Evolutionary conservation across 2,113 vertebrate genomes (phyloP).

Genomic region (Cygnus buccinator): DNA sequence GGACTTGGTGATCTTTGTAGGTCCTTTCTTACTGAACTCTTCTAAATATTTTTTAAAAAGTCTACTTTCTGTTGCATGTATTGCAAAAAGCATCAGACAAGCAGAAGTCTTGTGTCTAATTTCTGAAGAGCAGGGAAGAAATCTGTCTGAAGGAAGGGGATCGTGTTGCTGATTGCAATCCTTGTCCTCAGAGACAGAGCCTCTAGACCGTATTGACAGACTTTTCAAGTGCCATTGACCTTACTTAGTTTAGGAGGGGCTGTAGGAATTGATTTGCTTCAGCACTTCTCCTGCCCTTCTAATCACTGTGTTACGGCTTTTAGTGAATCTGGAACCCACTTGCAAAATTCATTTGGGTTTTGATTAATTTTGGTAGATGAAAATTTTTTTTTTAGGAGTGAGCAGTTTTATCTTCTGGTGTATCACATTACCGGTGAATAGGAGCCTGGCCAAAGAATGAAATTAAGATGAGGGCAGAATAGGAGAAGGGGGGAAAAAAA

Average conservation of each 20-base stretch:
- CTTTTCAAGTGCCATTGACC: background rate
- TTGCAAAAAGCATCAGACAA: background rate
- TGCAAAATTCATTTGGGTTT: background rate
- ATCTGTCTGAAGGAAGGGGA: background rate
- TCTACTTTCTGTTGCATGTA: background rate
- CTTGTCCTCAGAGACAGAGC: background rate
- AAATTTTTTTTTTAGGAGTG: background rate
- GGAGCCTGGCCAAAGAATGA: background rate
- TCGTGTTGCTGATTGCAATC: constrained; percentile 20
- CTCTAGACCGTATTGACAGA: background rate
- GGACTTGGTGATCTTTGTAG: too few species aligned
- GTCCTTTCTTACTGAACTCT: too few species aligned
- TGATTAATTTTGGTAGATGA: background rate
- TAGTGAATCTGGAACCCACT: background rate
- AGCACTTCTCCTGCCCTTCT: background rate
- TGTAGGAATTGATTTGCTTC: background rate
- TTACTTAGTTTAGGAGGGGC: background rate
- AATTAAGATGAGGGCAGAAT: background rate
- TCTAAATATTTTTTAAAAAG: background rate
- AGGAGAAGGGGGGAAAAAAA: background rate
- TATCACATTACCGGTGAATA: background rate
- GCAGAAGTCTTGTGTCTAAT: background rate
- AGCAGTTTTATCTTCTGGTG: background rate
- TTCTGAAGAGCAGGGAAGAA: background rate
- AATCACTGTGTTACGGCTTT: background rate